Base-by-base conservation (phyloP, 2,888 invertebrate genomes). In the Ashinkailepas kermadecensis region DNA sequence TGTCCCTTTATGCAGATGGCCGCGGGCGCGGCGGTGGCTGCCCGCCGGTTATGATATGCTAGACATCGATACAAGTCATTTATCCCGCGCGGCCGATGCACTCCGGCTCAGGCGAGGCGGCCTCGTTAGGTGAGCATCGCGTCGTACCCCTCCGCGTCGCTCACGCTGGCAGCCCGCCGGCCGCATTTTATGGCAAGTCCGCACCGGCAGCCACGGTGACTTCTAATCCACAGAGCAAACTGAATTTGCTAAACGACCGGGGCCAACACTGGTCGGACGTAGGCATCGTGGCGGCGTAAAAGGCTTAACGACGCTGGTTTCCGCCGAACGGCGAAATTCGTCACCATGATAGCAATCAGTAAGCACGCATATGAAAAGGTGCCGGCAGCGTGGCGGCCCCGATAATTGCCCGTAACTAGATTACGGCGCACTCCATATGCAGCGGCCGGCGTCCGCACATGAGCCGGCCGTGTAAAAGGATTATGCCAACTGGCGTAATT, bases 51-150 rank as follows among this genome's bases (percentile, higher is more conserved):
- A 74, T 74, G 74, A 74, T 74, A 74, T 74, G 74, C 74, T 74
- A 25, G 21, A 74, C 74, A 74, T 74, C 74, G 74, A 74, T 56
- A 74, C 74, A 56, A 7, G 74, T 74, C 74, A 56, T 74, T 74
- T 74, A 74, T 74, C 74, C 54, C 10, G 54, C 59, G 59, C 59
- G 12, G 59, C 59, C 59, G 59, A 39, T 39, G 39, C 39, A 39
- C 39, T 39, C 39, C 39, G 4, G 39, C 39, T 39, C 70, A 2
- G 67, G 15, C 25, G 39, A 39, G 70, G 39, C 13, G 70, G 70
- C 39, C 70, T 25, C 15, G 23, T 13, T 9, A 64, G 64, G 7
- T 7, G 64, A 64, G 64, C 3, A 9, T n/a, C 21, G n/a, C n/a
- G n/a, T 21, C 64, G n/a, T 8, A 21, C 64, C 64, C 64, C n/a